Evolutionary conservation across 2,888 invertebrate genomes (phyloP).

Genomic region (Odontocolon sp.): DNA sequence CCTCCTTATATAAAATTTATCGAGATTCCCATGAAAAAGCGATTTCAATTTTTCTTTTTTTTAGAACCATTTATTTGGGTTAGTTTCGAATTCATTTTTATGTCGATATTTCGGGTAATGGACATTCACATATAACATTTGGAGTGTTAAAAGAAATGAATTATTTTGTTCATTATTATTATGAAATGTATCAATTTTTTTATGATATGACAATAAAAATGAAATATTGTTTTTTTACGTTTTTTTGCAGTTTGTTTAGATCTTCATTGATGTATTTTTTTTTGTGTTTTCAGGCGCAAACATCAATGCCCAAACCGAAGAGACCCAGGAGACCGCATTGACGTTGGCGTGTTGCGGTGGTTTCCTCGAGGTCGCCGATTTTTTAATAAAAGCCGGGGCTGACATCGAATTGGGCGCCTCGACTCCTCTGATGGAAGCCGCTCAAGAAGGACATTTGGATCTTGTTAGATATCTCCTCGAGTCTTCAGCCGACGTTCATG

Average conservation of each 20-base stretch:
- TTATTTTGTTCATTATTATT: no score
- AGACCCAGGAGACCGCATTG: slow-evolving; percentile 98
- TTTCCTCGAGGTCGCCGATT: slow-evolving; percentile 97
- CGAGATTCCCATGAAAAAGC: neutral
- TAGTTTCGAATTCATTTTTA: no score
- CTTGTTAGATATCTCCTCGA: slow-evolving; percentile 93
- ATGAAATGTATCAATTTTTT: no score
- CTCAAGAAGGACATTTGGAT: slow-evolving; percentile 98
- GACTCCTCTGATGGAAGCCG: slow-evolving; percentile 99
- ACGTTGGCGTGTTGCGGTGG: slow-evolving; percentile 97
- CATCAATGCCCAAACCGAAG: slow-evolving; percentile 99
- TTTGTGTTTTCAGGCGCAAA: slow-evolving; percentile 86
- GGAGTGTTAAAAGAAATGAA: no score
- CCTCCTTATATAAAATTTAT: neutral
- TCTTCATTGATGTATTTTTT: neutral
- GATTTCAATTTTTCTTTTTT: slow-evolving; percentile 19
- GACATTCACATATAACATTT: no score
- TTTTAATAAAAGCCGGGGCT: slow-evolving; percentile 96
- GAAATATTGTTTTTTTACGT: neutral
- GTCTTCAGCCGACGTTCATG: slow-evolving; percentile 94
- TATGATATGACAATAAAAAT: no score
- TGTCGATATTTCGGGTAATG: no score
- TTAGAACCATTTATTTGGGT: no score
- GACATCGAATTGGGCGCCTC: slow-evolving; percentile 97
- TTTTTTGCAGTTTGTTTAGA: neutral